phyloP scores from a whole-genome alignment of 2,113 vertebrate genomes.

The Leucoraja erinaceus region DNA sequence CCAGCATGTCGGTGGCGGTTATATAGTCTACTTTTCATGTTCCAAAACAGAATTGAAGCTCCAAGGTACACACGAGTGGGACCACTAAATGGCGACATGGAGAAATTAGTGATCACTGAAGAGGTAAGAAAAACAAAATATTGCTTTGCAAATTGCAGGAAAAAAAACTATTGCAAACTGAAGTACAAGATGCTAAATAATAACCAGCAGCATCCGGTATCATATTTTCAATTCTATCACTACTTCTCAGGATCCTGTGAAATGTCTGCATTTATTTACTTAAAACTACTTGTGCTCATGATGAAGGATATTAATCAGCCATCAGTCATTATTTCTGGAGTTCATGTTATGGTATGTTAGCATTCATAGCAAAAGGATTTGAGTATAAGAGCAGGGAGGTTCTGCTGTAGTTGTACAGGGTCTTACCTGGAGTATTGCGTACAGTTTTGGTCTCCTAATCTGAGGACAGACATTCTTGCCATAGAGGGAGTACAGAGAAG shows the following conservation, averaged over 20 bases:
- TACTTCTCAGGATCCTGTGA: neutral
- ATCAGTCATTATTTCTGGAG: neutral
- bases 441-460: too few relatives aligned
- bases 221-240: neutral
- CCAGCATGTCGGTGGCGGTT: neutral
- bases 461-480: too few relatives aligned
- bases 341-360: too few relatives aligned
- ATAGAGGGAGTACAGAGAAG: too few relatives aligned
- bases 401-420: too few relatives aligned
- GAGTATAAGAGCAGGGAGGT: too few relatives aligned
- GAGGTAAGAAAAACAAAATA: constrained; percentile 62
- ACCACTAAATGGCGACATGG: constrained; percentile 64
- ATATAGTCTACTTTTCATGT: constrained; percentile 39
- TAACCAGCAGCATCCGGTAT: neutral
- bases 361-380: too few relatives aligned
- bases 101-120: constrained; percentile 77
- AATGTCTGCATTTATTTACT: neutral
- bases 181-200: neutral
- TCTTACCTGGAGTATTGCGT: too few relatives aligned
- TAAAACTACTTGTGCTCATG: neutral
- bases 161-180: neutral
- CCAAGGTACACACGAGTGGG: constrained; percentile 75
- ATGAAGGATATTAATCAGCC: neutral
- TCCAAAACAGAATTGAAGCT: constrained; percentile 67
- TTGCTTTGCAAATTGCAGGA: neutral